A percentile compares a stretch with the other conserved stretches of the same genome.
phyloP scores from a whole-genome alignment of 2,888 invertebrate species.

The Campoplex nolae region DNA sequence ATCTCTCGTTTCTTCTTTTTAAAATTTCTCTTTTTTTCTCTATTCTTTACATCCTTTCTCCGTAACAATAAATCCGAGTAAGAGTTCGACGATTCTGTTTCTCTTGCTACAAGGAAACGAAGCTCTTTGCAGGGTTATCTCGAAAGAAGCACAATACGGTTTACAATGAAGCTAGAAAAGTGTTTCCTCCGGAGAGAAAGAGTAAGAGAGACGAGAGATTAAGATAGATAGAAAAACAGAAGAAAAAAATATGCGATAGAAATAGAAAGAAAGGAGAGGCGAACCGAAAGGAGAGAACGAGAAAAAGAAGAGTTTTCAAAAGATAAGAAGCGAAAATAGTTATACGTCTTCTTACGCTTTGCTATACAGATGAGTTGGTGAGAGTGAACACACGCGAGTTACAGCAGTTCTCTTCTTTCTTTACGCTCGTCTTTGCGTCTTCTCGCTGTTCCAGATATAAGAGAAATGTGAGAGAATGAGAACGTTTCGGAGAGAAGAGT shows the following conservation, averaged over 20 bases:
- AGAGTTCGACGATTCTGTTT: constrained; percentile 27
- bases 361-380: constrained; percentile 7
- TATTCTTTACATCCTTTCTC: background rate
- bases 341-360: constrained; percentile 23
- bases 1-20: constrained; percentile 16
- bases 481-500: constrained; percentile 25
- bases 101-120: constrained; percentile 38
- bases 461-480: background rate
- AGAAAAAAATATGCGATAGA: background rate
- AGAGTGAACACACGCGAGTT: constrained; percentile 33
- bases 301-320: constrained; percentile 11
- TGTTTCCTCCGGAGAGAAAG: constrained; percentile 20
- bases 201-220: constrained; percentile 10
- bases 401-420: constrained; percentile 30
- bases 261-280: background rate
- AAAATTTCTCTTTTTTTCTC: constrained; percentile 30
- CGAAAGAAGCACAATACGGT: constrained; percentile 24
- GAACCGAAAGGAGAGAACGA: background rate
- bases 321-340: constrained; percentile 43
- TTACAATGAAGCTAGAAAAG: constrained; percentile 31
- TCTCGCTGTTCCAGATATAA: constrained; percentile 13
- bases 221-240: background rate
- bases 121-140: constrained; percentile 42
- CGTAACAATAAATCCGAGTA: constrained; percentile 9
- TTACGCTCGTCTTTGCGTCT: constrained; percentile 39